phyloP scores from a whole-genome alignment of 1,140 invertebrate genomes.

The Stegodyphus dumicola region DNA sequence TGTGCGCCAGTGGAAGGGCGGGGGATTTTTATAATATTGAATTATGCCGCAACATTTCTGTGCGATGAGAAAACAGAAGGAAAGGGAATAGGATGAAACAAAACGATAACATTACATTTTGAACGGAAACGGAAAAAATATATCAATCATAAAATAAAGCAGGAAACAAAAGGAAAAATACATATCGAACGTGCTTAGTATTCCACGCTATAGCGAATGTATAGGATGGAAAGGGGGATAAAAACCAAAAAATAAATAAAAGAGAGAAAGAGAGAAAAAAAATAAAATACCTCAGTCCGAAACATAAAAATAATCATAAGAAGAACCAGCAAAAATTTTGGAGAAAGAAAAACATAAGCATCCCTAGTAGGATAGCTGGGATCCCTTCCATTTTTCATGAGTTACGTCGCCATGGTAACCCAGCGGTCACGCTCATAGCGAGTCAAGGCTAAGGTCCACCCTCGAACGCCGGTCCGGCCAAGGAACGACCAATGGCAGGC shows the following conservation, averaged over 20 bases:
- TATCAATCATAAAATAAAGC: slow-evolving; percentile 58
- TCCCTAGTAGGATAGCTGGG: slow-evolving; percentile 33
- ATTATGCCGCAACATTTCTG: slow-evolving; percentile 51
- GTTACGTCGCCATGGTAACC: slow-evolving; percentile 51
- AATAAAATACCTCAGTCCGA: slow-evolving; percentile 35
- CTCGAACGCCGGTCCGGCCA: slow-evolving; percentile 55
- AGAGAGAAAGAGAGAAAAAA: slow-evolving; percentile 8
- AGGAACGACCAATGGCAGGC: slow-evolving; percentile 54
- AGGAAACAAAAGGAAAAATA: slow-evolving; percentile 33
- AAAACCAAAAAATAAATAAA: neutral
- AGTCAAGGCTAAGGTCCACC: slow-evolving; percentile 61
- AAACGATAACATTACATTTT: slow-evolving; percentile 60
- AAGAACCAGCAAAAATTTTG: slow-evolving; percentile 42
- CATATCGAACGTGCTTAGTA: slow-evolving; percentile 53
- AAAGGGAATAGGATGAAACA: slow-evolving; percentile 44
- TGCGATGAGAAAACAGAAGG: slow-evolving; percentile 15
- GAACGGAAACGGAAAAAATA: slow-evolving; percentile 41
- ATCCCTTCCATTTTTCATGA: slow-evolving; percentile 57
- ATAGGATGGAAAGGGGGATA: too few relatives aligned
- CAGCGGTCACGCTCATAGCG: slow-evolving; percentile 57
- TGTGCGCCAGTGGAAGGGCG: too few relatives aligned
- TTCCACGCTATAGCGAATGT: neutral
- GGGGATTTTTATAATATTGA: slow-evolving; percentile 38
- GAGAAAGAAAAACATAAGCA: slow-evolving; percentile 32
- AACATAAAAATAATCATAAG: slow-evolving; percentile 58